Percentiles rank a stretch among this genome's conserved stretches.
These are phyloP conservation scores for Drosophila longiperda DNA, from an alignment of 2,888 invertebrate species.

Conservation along the genomic window DNA sequence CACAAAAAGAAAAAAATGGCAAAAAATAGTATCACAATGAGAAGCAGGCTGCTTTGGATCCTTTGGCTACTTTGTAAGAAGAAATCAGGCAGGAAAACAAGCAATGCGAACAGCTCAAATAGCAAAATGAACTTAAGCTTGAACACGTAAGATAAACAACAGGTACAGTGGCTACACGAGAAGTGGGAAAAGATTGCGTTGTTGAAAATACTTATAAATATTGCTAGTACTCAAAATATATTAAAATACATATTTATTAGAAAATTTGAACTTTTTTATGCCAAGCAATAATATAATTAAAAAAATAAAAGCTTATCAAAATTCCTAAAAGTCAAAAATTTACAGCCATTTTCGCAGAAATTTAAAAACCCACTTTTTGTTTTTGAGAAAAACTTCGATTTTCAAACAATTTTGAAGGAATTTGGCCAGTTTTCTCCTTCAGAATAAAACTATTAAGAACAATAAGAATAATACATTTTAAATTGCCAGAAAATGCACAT, in stretches of 20 bases:
- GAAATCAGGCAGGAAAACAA: conserved; percentile 40
- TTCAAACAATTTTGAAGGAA: too few relatives aligned
- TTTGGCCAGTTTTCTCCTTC: not conserved
- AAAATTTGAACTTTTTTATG: too few relatives aligned
- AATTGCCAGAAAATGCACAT: fast-evolving
- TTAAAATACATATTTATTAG: too few relatives aligned
- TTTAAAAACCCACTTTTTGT: too few relatives aligned
- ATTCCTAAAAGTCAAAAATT: not conserved
- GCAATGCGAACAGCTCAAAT: conserved; percentile 28
- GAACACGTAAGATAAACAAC: conserved; percentile 70
- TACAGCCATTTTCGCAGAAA: too few relatives aligned
- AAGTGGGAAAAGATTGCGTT: too few relatives aligned
- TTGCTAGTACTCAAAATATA: not conserved
- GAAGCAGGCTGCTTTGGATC: conserved; percentile 1
- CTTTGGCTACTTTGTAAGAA: conserved; percentile 14
- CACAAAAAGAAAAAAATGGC: conserved; percentile 15
- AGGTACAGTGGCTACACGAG: not conserved
- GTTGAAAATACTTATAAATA: not conserved
- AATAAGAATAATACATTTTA: not conserved
- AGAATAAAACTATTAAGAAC: not conserved
- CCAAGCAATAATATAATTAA: not conserved
- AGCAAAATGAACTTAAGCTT: conserved; percentile 68
- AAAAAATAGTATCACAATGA: conserved; percentile 23
- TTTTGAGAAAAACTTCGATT: too few relatives aligned
- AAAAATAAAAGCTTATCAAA: not conserved